Evolutionary conservation across 2,888 invertebrate genomes (phyloP).

Genomic region (Flexamia atlantica): DNA sequence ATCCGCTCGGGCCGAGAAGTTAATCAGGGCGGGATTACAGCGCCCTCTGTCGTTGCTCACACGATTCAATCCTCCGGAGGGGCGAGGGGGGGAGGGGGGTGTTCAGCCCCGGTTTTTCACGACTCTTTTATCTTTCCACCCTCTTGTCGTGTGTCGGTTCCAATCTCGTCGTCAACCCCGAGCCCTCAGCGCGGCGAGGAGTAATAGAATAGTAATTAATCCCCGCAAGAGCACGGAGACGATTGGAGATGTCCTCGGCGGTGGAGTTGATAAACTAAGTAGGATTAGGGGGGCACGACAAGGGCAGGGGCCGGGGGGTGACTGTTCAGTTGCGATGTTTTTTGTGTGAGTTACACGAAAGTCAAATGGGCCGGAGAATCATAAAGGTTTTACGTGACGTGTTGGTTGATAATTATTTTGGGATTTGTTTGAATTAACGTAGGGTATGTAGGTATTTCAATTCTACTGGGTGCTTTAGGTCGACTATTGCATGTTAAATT

Average conservation of each 20-base stretch:
- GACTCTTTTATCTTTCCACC: slow-evolving; percentile 59
- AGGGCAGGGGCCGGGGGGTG: no score
- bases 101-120: slow-evolving; percentile 54
- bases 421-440: no score
- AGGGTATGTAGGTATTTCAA: no score
- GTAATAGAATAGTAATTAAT: slow-evolving; percentile 37
- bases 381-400: no score
- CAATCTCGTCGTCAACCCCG: slow-evolving; percentile 21
- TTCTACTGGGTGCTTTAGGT: no score
- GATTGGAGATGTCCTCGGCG: background rate
- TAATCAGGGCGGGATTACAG: slow-evolving; percentile 51
- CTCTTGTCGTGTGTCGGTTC: slow-evolving; percentile 34
- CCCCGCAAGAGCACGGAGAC: background rate
- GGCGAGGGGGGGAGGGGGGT: background rate
- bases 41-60: slow-evolving; percentile 50
- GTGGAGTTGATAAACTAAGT: no score
- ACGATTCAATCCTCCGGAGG: slow-evolving; percentile 25
- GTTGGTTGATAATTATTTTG: no score
- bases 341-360: no score
- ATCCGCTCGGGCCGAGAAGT: slow-evolving; percentile 31
- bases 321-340: no score
- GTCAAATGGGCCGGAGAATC: no score
- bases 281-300: no score
- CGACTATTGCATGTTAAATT: no score
- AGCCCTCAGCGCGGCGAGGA: background rate